Evolutionary conservation across 2,113 vertebrate species (phyloP), one percentile per base, ranked within the genome.

Genomic region (Orientallactaga bullata): DNA sequence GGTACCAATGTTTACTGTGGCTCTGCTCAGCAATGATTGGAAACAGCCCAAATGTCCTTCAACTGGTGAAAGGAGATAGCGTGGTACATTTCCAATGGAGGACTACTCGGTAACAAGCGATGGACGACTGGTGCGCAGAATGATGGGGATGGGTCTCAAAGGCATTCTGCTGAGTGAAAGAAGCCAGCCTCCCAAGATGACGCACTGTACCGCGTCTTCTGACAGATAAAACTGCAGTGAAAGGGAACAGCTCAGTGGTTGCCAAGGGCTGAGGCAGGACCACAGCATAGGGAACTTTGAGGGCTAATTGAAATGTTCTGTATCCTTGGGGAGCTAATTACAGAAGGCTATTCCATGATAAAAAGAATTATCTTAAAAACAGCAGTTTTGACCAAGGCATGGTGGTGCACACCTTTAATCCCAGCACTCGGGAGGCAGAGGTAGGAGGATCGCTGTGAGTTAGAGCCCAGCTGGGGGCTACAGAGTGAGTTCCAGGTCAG

Each of bases 111-210:
- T 2, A 32, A 72, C 13, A 20, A 58, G 28, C 60, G 72, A 24
- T 8, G 42, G 18, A 28, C 9, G 7, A 4, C 0, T 16, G 61
- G 9, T 2, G 39, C 20, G 15, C 1, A 47, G 42, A 2, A 12
- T 0, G 2, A 47, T 58, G 55, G 24, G 24, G 18, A 2, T 3
- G 18, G 0, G 10, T 12, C 18, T 55, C 55, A 55, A 7, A 55
- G 55, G 55, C 55, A 13, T 55, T 13, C 55, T 55, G 15, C 55
- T 13, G 39, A 65, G 6, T 18, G 28, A 39, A 39, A 11, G 76
- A 32, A 77, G 39, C 39, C 12, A 37, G 55, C 12, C 37, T 58
- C 80, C 2, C 11, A 66, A 30, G 51, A 39, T 58, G 30, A n/a
- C 23, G 7, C 30, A 1, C 72, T n/a, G 8, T 2, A 12, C 21